Evolutionary conservation across 2,113 vertebrate species (phyloP).

Genomic region (Sebastes fasciatus): DNA sequence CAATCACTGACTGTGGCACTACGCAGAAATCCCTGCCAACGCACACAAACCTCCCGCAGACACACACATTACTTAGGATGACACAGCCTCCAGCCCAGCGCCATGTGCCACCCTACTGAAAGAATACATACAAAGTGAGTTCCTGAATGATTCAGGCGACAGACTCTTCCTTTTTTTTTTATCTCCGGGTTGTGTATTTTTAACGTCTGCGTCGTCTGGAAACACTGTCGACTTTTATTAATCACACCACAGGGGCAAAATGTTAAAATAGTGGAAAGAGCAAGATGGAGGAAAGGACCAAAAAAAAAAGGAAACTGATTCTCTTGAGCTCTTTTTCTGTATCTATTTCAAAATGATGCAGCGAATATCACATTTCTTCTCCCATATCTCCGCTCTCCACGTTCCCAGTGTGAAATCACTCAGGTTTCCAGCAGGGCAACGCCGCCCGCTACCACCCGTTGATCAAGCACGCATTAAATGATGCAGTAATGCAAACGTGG

Average conservation of each 20-base stretch:
- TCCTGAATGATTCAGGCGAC: slow-evolving; percentile 82
- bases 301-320: slow-evolving; percentile 40
- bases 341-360: slow-evolving; percentile 61
- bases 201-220: slow-evolving; percentile 73
- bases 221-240: slow-evolving; percentile 79
- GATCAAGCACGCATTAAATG: slow-evolving; percentile 77
- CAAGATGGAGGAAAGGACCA: slow-evolving; percentile 22
- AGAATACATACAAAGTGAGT: slow-evolving; percentile 74
- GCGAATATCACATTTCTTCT: slow-evolving; percentile 73
- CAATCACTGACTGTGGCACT: slow-evolving; percentile 58
- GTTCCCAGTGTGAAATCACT: slow-evolving; percentile 69
- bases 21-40: slow-evolving; percentile 22
- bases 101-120: slow-evolving; percentile 57
- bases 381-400: slow-evolving; percentile 50
- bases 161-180: slow-evolving; percentile 71
- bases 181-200: slow-evolving; percentile 81
- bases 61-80: slow-evolving; percentile 52
- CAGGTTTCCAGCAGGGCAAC: slow-evolving; percentile 60
- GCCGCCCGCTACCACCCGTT: slow-evolving; percentile 60
- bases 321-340: slow-evolving; percentile 45
- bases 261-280: slow-evolving; percentile 62
- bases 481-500: slow-evolving; percentile 69
- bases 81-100: slow-evolving; percentile 64
- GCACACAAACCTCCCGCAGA: slow-evolving; percentile 51
- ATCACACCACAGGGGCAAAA: slow-evolving; percentile 75